Conservation (phyloP, 2,113 vertebrate genomes). For the Zootoca vivipara region DNA sequence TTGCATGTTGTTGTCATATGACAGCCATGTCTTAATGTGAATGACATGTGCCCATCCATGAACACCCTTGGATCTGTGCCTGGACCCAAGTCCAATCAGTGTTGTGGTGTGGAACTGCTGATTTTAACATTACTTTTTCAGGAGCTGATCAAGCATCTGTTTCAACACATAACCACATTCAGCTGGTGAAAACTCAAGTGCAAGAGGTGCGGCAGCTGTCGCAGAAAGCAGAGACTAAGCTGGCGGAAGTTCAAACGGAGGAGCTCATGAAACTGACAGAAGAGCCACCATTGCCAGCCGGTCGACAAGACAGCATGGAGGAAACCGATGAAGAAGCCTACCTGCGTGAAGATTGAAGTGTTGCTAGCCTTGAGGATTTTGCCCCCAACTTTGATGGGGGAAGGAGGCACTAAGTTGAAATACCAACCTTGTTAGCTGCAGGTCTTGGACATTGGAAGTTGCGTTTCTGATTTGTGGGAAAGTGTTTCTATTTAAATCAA, state of each 20-base stretch:
- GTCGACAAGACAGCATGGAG: conserved; percentile 31
- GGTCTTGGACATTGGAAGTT: background rate
- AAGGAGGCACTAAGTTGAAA: background rate
- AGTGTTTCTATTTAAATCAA: conserved; percentile 52
- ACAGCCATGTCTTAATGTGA: background rate
- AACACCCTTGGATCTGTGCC: background rate
- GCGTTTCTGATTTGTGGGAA: conserved; percentile 37
- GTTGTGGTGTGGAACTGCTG: background rate
- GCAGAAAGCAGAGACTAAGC: conserved; percentile 84
- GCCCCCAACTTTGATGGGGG: conserved; percentile 1
- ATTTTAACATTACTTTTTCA: conserved; percentile 50
- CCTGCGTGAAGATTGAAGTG: conserved; percentile 79
- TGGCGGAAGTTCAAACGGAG: conserved; percentile 88
- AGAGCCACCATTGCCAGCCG: conserved; percentile 50
- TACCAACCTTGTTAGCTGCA: background rate
- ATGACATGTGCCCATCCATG: background rate
- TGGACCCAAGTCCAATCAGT: background rate
- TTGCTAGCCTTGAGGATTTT: fast-evolving
- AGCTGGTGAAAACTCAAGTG: conserved; percentile 85
- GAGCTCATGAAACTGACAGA: conserved; percentile 71
- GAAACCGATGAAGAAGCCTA: conserved; percentile 72
- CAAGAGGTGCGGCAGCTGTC: conserved; percentile 84
- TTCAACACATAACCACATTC: conserved; percentile 81
- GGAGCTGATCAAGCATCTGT: conserved; percentile 89
- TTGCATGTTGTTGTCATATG: background rate